Evolutionary conservation across 2,113 vertebrate genomes (phyloP), one percentile per base, ranked within the genome.

Genomic region (Psettodes erumei): DNA sequence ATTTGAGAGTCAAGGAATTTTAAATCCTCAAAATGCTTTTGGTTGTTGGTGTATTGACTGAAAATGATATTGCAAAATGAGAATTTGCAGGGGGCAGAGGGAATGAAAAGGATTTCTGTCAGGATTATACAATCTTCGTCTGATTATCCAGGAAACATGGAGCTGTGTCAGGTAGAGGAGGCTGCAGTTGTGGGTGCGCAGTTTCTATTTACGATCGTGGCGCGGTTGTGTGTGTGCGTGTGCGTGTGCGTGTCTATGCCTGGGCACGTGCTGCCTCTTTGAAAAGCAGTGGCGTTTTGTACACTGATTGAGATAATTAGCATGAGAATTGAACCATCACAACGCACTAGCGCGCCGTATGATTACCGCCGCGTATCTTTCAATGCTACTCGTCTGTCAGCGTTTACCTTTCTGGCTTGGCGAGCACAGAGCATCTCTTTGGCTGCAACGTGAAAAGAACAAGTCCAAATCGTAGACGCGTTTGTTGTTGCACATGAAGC

Each of bases 281-380:
- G 78, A 81, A 82, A 81, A 77, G 78, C 82, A 71, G 80, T 84
- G 81, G 77, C 67, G 16, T 87, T 86, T 77, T 82, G 68, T 68
- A 28, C 73, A 51, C 87, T 92, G 93, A 94, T 91, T 93, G 91
- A 88, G 70, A 89, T 83, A 78, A 94, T 94, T 91, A 91, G 87
- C 85, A 92, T 92, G 87, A 93, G 90, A 93, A 94, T 91, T 88
- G 90, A 92, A 93, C 93, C 93, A 92, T 94, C 91, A 93, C 84
- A 78, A 88, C 66, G 59, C 81, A 82, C 71, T 70, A 58, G 77
- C 55, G 66, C 35, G 63, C 82, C 35, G 86, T 85, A 68, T 90
- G 90, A 92, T 92, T 93, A 89, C 75, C 54, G 61, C 73, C 66
- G 82, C 67, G 84, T 80, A 66, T 74, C 33, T 73, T 71, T 67